Base-by-base conservation (phyloP, 2,888 invertebrate genomes). In the Cheilosia vernalis region DNA sequence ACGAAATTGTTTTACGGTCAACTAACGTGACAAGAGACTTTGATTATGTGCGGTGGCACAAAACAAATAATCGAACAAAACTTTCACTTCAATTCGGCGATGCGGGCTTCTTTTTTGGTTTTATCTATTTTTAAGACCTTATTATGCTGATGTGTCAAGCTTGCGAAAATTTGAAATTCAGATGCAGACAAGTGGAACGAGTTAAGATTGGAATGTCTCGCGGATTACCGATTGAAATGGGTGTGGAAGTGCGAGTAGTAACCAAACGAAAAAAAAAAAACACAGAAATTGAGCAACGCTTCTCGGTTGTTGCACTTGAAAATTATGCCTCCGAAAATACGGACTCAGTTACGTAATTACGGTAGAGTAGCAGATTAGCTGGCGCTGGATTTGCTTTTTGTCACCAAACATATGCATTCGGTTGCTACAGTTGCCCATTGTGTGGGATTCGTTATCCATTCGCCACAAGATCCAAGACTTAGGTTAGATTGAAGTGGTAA, bases 21-120 rank as follows among this genome's bases (percentile, higher is more conserved):
- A 55, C 73, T 61, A 37, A 80, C 67, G 80, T 80, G 80, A 74
- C 80, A 56, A 67, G 80, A 67, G 66, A 73, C 67, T 69, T 73
- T 69, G 63, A 53, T 53, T 53, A 40, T 53, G 42, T 66, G 58
- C 17, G 58, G 61, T 73, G 73, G 60, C 66, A 53, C 66, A 67
- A 73, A 53, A 72, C 66, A 61, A 60, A n/a, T 51, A 51, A 51
- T 33, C 61, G 61, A 70, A 70, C 17, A 33, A 61, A 49, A 78
- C 78, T 78, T 78, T 78, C 78, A 78, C 78, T 78, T 78, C 70
- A 78, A 63, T 78, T 78, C 66, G 27, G 15, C 13, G 13, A 47
- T n/a, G n/a, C 17, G 63, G 44, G 17, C 27, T 27, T 27, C 6
- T 42, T 63, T 63, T 64, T 64, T 49, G 49, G 44, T 61, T 49